Conservation (phyloP, 2,888 invertebrate species). For the Caenorhabditis auriculariae region DNA sequence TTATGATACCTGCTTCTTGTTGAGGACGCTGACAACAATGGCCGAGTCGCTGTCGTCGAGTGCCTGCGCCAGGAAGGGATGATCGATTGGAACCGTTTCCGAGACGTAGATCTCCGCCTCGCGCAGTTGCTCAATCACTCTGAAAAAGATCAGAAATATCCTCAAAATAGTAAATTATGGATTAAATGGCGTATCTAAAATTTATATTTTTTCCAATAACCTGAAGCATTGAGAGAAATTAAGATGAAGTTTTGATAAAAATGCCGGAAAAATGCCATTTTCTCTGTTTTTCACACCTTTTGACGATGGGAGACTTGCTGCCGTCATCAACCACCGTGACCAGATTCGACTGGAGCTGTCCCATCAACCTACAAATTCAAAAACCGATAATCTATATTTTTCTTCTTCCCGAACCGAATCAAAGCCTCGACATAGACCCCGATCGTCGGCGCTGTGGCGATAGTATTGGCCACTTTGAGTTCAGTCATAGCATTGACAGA, state of each 20-base stretch:
- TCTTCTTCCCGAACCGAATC: slow-evolving; percentile 7
- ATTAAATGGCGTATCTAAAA: not conserved
- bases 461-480: slow-evolving; percentile 38
- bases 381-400: not conserved
- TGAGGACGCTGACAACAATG: slow-evolving; percentile 49
- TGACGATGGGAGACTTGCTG: slow-evolving; percentile 29
- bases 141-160: too few species aligned
- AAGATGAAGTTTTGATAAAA: too few species aligned
- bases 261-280: too few species aligned
- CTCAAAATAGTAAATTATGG: not conserved
- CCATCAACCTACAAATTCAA: slow-evolving; percentile 29
- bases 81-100: slow-evolving; percentile 46
- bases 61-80: slow-evolving; percentile 44
- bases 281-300: slow-evolving; percentile 11
- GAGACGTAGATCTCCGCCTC: slow-evolving; percentile 48
- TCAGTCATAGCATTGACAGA: slow-evolving; percentile 48
- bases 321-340: slow-evolving; percentile 53
- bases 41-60: slow-evolving; percentile 49
- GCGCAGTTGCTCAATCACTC: slow-evolving; percentile 41
- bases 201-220: not conserved
- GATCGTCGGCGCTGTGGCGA: slow-evolving; percentile 52
- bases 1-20: slow-evolving; percentile 29
- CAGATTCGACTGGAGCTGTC: slow-evolving; percentile 47
- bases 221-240: too few species aligned
- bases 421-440: slow-evolving; percentile 49